These are phyloP conservation scores for Tillus elongatus DNA, from an alignment of 2,888 invertebrate genomes.

Conservation along the genomic window DNA sequence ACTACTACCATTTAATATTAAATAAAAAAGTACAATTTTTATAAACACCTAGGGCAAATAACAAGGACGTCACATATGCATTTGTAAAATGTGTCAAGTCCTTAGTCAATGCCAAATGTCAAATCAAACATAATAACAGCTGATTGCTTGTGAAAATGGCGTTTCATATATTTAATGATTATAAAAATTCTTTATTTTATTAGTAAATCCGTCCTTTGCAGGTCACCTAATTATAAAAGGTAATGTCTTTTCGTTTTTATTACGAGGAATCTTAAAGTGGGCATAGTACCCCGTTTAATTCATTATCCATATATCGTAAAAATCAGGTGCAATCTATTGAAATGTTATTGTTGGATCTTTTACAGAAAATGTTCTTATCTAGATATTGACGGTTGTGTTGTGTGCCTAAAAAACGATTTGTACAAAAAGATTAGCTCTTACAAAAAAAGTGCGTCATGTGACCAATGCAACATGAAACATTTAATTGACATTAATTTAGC, in stretches of 20 bases:
- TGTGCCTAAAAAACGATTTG: not conserved
- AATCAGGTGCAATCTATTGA: not conserved
- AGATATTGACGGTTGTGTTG: not conserved
- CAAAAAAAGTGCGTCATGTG: no score
- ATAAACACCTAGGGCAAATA: no score
- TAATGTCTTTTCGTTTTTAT: not conserved
- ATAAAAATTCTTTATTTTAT: conserved; percentile 29
- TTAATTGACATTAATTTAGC: conserved; percentile 33
- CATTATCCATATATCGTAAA: not conserved
- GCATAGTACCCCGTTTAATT: not conserved
- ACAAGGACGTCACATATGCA: no score
- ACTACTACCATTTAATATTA: no score
- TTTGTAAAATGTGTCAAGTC: no score
- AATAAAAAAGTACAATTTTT: no score
- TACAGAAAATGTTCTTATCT: not conserved
- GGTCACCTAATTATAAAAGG: conserved; percentile 15
- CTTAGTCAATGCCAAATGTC: no score
- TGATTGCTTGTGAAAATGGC: conserved; percentile 37
- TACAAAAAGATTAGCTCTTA: no score
- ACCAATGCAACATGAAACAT: no score
- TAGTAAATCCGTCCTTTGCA: conserved; percentile 30
- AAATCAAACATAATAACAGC: conserved; percentile 31
- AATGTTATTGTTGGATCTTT: not conserved
- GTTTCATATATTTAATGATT: conserved; percentile 26
- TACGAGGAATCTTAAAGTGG: not conserved